Percentiles rank a stretch among this genome's conserved stretches.
These are phyloP conservation scores for Luperina nickerlii DNA, from an alignment of 2,888 invertebrate species.

Conservation along the genomic window DNA sequence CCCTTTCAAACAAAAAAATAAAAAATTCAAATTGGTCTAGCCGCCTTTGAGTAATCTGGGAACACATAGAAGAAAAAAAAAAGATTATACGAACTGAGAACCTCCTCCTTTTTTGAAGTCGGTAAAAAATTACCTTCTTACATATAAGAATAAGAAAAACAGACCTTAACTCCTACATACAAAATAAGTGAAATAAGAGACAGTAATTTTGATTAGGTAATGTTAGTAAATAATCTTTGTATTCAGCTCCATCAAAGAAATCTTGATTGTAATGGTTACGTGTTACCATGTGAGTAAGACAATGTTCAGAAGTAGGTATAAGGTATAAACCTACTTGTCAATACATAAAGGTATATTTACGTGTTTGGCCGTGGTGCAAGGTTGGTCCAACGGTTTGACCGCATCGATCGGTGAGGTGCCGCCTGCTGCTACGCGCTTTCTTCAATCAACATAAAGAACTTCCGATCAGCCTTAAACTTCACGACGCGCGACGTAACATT, in stretches of 20 bases:
- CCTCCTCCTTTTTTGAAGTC: too few species aligned
- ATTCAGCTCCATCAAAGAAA: slow-evolving; percentile 47
- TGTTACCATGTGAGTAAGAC: slow-evolving; percentile 22
- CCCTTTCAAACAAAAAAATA: too few species aligned
- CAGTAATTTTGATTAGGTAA: slow-evolving; percentile 31
- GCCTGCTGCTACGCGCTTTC: slow-evolving; percentile 73
- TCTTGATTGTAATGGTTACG: slow-evolving; percentile 41
- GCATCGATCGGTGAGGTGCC: slow-evolving; percentile 79
- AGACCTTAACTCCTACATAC: not conserved
- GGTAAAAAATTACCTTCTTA: not conserved
- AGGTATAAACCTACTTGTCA: slow-evolving; percentile 5
- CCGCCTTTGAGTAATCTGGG: too few species aligned
- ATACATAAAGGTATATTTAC: slow-evolving; percentile 26
- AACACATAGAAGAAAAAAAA: too few species aligned
- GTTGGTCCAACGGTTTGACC: slow-evolving; percentile 77
- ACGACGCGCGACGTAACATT: not conserved
- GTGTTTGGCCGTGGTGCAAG: slow-evolving; percentile 73
- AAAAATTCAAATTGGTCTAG: too few species aligned
- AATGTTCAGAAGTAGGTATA: slow-evolving; percentile 17
- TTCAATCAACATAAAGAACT: slow-evolving; percentile 58
- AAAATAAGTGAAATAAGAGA: slow-evolving; percentile 19
- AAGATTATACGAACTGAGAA: too few species aligned
- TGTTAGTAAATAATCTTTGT: slow-evolving; percentile 8
- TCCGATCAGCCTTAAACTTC: slow-evolving; percentile 47
- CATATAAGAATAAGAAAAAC: not conserved